phyloP scores from a whole-genome alignment of 2,797 vertebrate species.

The Gephyroberyx darwinii region DNA sequence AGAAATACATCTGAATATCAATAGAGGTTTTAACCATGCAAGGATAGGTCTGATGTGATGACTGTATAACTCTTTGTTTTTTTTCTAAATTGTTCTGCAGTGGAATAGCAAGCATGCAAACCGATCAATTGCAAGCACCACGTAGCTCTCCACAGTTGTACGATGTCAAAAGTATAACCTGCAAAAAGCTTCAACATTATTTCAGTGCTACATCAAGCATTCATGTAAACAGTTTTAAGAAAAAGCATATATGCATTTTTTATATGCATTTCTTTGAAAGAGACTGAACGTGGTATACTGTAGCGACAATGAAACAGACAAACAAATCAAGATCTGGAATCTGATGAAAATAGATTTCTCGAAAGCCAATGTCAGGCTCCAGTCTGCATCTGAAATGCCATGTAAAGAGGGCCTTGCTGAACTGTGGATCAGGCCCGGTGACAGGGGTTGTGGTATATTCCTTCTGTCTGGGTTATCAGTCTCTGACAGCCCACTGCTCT shows the following conservation, averaged over 20 bases:
- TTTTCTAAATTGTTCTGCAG: neutral
- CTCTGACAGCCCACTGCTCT: constrained; percentile 67
- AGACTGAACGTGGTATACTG: neutral
- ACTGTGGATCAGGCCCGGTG: constrained; percentile 47
- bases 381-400: constrained; percentile 1
- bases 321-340: neutral
- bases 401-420: constrained; percentile 33
- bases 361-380: constrained; percentile 9
- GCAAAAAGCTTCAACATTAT: no score
- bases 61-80: neutral
- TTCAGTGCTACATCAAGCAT: no score
- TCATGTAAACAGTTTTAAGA: neutral
- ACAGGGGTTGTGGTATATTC: constrained; percentile 53
- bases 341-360: neutral
- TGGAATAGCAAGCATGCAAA: neutral
- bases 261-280: neutral
- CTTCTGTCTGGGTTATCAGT: constrained; percentile 69
- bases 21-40: neutral
- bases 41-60: no score
- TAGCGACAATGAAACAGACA: neutral
- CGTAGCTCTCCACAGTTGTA: no score
- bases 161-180: no score
- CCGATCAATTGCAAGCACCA: no score
- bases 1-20: constrained; percentile 7
- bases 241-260: neutral